Percentiles rank a stretch among this genome's conserved stretches.
Evolutionary conservation across 2,113 vertebrate genomes (phyloP).

Genomic region (Syngnathus floridae): DNA sequence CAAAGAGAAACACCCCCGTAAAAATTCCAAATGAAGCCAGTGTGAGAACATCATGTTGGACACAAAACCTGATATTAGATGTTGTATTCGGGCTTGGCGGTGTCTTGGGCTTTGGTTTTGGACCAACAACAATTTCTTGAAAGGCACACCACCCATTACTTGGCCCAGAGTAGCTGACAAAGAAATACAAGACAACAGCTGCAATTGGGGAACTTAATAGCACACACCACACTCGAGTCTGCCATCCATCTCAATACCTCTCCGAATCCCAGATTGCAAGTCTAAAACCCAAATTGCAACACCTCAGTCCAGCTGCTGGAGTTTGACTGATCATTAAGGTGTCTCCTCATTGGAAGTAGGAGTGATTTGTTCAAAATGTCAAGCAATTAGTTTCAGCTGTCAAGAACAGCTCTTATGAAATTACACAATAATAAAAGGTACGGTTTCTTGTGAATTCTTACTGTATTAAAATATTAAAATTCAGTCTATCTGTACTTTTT

Average conservation of each 20-base stretch:
- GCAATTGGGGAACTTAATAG: constrained; percentile 10
- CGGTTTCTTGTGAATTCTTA: too few species aligned
- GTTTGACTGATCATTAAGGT: neutral
- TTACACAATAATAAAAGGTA: constrained; percentile 2
- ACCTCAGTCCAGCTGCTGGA: constrained; percentile 38
- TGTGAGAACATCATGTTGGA: constrained; percentile 13
- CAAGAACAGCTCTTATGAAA: neutral
- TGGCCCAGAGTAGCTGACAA: neutral
- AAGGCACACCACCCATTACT: constrained; percentile 14
- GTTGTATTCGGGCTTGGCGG: neutral
- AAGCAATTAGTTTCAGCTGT: constrained; percentile 26
- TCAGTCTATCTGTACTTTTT: too few species aligned
- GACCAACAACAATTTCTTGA: constrained; percentile 34
- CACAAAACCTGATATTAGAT: constrained; percentile 14
- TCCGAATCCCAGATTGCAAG: constrained; percentile 24
- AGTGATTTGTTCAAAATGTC: constrained; percentile 24
- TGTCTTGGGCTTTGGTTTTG: constrained; percentile 13
- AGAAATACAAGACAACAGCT: constrained; percentile 30
- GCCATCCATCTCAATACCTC: constrained; percentile 26
- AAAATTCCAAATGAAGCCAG: constrained; percentile 4
- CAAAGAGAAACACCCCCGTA: constrained; percentile 16
- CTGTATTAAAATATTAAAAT: too few species aligned
- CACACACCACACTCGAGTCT: constrained; percentile 3
- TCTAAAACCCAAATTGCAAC: constrained; percentile 15
- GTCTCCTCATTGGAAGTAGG: constrained; percentile 14